phyloP scores from a whole-genome alignment of 1,140 invertebrate genomes.

The Drosophila melanogaster region DNA sequence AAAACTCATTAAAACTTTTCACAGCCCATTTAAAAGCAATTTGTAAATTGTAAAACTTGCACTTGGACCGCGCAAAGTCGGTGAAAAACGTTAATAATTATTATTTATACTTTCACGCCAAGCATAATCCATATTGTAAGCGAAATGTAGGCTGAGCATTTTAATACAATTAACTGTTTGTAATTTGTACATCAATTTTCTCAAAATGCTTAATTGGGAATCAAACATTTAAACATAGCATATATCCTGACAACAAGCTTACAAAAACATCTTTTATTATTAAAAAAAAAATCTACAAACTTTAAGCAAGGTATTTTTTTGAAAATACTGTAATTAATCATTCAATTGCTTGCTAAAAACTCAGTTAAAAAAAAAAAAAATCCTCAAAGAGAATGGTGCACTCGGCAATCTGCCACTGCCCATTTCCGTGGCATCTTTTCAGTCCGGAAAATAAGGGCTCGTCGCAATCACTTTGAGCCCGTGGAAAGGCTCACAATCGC shows the following conservation, averaged over 20 bases:
- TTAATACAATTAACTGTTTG: not conserved
- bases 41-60: slow-evolving; percentile 76
- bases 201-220: no score
- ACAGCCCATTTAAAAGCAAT: slow-evolving; percentile 84
- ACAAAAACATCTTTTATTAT: no score
- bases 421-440: slow-evolving; percentile 22
- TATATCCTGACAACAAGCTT: no score
- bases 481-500: slow-evolving; percentile 66
- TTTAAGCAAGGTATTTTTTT: no score
- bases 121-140: slow-evolving; percentile 20
- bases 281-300: no score
- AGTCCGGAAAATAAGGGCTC: slow-evolving; percentile 25
- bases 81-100: slow-evolving; percentile 65
- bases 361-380: slow-evolving; percentile 3
- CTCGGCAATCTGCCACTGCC: slow-evolving; percentile 25
- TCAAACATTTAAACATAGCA: no score
- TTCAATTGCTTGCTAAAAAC: not conserved
- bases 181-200: not conserved
- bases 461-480: slow-evolving; percentile 57
- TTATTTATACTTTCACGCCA: slow-evolving; percentile 49
- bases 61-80: slow-evolving; percentile 33
- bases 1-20: slow-evolving; percentile 84
- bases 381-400: not conserved
- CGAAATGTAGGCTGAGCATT: not conserved
- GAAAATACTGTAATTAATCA: not conserved